phyloP scores from a whole-genome alignment of 1,140 invertebrate species.

The Drosophila nasuta region DNA sequence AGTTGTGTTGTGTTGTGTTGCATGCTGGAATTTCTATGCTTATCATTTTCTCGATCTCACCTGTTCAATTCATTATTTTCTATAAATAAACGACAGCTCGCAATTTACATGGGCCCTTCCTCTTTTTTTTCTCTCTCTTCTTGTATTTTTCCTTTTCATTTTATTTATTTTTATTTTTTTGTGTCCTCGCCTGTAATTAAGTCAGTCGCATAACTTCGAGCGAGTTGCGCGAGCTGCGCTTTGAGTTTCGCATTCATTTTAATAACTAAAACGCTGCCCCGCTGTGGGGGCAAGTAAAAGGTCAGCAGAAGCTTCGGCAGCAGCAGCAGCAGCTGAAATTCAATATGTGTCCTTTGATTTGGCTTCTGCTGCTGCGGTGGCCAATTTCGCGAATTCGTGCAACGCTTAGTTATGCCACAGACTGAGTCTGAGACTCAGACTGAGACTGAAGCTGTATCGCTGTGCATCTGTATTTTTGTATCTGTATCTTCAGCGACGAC shows the following conservation, averaged over 20 bases:
- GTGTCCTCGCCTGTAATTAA: slow-evolving; percentile 64
- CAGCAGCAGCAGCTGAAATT: slow-evolving; percentile 61
- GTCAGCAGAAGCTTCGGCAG: slow-evolving; percentile 45
- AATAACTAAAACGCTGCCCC: slow-evolving; percentile 48
- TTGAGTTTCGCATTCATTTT: slow-evolving; percentile 61
- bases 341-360: slow-evolving; percentile 73
- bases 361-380: slow-evolving; percentile 61
- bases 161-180: neutral
- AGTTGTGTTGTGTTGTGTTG: slow-evolving; percentile 52
- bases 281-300: slow-evolving; percentile 43
- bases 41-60: slow-evolving; percentile 79
- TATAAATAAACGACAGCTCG: slow-evolving; percentile 78
- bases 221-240: slow-evolving; percentile 34
- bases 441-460: slow-evolving; percentile 39
- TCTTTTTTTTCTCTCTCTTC: neutral
- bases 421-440: no score
- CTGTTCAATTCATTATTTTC: slow-evolving; percentile 83
- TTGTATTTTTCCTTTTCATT: neutral
- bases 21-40: slow-evolving; percentile 82
- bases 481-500: slow-evolving; percentile 47
- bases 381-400: slow-evolving; percentile 81
- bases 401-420: slow-evolving; percentile 71
- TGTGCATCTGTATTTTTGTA: slow-evolving; percentile 37
- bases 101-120: slow-evolving; percentile 66
- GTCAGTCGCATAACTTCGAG: slow-evolving; percentile 58